Percentiles rank a stretch among this genome's conserved stretches.
Evolutionary conservation across 2,797 vertebrate genomes (phyloP).

Genomic region (Babyrousa celebensis): DNA sequence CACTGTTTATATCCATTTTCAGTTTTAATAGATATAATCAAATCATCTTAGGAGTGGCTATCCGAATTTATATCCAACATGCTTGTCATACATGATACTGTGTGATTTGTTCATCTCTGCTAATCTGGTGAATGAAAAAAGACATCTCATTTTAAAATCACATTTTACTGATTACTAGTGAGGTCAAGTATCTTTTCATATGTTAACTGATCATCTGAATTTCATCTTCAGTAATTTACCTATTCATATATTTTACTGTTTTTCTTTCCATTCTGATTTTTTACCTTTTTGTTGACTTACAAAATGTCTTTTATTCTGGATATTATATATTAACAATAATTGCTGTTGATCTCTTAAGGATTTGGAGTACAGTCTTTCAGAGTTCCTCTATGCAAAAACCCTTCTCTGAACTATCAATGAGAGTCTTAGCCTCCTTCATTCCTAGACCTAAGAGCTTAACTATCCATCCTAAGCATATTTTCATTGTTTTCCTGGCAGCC

Average conservation of each 20-base stretch:
- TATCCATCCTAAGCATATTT: constrained; percentile 19
- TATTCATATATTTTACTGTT: constrained; percentile 20
- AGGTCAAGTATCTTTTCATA: constrained; percentile 50
- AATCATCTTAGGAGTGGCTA: background rate
- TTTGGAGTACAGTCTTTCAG: background rate
- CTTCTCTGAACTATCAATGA: constrained; percentile 20
- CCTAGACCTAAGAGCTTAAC: background rate
- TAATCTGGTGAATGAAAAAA: constrained; percentile 6
- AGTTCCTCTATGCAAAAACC: constrained; percentile 25
- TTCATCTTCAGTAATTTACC: constrained; percentile 45
- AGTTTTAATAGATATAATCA: constrained; percentile 51
- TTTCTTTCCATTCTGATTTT: constrained; percentile 33
- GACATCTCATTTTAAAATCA: constrained; percentile 37
- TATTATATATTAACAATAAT: constrained; percentile 36
- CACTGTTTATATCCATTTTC: constrained; percentile 44
- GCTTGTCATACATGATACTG: background rate
- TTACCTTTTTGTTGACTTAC: constrained; percentile 12
- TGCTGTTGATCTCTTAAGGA: constrained; percentile 26
- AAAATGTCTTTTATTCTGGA: constrained; percentile 37
- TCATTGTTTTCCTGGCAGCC: background rate
- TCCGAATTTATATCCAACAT: background rate
- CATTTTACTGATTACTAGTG: constrained; percentile 3
- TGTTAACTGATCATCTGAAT: background rate
- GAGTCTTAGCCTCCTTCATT: background rate
- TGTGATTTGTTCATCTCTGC: background rate